These are phyloP conservation scores for Drosophila mojavensis DNA, from an alignment of 1,140 invertebrate species.

Conservation along the genomic window DNA sequence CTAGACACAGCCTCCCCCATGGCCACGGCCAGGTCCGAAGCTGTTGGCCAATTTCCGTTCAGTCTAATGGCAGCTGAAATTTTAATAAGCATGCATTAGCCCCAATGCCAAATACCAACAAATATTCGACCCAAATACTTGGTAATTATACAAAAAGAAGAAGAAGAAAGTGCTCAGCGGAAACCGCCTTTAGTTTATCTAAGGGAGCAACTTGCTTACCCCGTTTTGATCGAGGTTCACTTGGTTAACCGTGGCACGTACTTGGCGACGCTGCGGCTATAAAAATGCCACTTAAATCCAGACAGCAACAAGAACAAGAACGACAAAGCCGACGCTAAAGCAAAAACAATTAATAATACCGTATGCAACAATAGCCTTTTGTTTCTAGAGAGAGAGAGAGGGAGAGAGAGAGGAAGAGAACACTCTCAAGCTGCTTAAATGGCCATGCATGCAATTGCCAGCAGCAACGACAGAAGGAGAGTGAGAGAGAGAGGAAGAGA, in stretches of 20 bases:
- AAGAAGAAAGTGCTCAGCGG: constrained; percentile 17
- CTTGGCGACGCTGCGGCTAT: constrained; percentile 45
- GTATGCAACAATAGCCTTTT: constrained; percentile 76
- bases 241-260: constrained; percentile 47
- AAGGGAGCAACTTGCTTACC: constrained; percentile 18
- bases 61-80: constrained; percentile 64
- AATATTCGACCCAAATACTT: constrained; percentile 42
- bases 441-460: constrained; percentile 45
- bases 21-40: not conserved
- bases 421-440: constrained; percentile 43
- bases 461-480: not conserved
- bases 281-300: constrained; percentile 71
- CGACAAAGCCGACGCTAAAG: not conserved
- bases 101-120: constrained; percentile 33
- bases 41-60: constrained; percentile 47
- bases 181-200: constrained; percentile 56
- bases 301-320: constrained; percentile 24
- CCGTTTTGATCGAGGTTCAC: not conserved
- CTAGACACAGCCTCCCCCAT: not conserved
- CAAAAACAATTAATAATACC: constrained; percentile 75
- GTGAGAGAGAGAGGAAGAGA: too few relatives aligned
- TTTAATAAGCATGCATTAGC: constrained; percentile 72
- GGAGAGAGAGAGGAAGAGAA: not conserved
- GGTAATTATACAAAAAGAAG: not conserved
- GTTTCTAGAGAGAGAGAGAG: constrained; percentile 51